Evolutionary conservation across 1,140 invertebrate species (phyloP).

Genomic region (Nasonia giraulti): DNA sequence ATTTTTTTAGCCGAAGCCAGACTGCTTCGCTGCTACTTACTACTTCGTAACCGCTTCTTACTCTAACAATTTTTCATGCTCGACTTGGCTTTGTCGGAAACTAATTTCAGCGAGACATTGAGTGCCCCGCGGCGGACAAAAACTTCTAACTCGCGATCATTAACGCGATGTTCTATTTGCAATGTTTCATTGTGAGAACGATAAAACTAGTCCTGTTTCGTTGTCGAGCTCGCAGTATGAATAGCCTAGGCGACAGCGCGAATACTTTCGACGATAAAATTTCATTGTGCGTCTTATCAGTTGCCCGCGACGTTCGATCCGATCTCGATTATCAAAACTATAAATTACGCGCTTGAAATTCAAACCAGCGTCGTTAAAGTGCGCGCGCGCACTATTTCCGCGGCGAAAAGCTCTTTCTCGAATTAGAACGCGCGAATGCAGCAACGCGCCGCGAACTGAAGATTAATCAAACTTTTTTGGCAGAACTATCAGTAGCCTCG

Average conservation of each 20-base stretch:
- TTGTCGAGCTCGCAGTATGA: neutral
- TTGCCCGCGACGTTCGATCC: no score
- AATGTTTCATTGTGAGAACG: neutral
- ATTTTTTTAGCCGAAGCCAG: neutral
- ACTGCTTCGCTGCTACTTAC: neutral
- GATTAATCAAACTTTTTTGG: neutral
- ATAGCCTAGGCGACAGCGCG: neutral
- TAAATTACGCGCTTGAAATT: neutral
- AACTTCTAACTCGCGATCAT: neutral
- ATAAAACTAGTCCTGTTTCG: neutral
- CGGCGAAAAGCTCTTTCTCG: no score
- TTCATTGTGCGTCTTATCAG: neutral
- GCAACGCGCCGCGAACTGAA: neutral
- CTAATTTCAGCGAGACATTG: neutral
- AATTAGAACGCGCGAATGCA: no score
- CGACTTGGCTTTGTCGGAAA: slow-evolving; percentile 2
- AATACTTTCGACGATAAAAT: neutral
- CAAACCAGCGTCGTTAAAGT: no score
- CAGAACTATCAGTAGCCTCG: neutral
- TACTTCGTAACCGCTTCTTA: slow-evolving; percentile 21
- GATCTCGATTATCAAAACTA: neutral
- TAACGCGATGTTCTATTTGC: neutral
- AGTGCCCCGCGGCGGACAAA: neutral
- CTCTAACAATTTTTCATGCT: slow-evolving; percentile 17
- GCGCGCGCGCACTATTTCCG: no score